A percentile compares a stretch with the other conserved stretches of the same genome.
Evolutionary conservation across 37 sponge, comb jelly and placozoan genomes (phyloP).

Genomic region (Dysidea cf. avara): DNA sequence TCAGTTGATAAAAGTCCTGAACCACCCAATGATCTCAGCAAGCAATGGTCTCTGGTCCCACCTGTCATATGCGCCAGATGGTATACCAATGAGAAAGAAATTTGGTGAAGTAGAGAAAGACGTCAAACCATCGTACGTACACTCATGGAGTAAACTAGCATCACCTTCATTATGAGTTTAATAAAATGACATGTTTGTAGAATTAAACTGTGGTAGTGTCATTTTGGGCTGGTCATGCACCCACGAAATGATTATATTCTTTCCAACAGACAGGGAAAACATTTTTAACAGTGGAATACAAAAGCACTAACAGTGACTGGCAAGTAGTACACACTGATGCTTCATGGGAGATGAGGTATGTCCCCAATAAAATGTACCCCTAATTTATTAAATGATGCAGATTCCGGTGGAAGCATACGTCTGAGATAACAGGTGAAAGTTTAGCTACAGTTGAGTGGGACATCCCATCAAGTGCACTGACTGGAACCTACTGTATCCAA

Average conservation of each 20-base stretch:
- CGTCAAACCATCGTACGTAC: slow-evolving; percentile 46
- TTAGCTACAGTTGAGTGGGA: slow-evolving; percentile 79
- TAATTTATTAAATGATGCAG: slow-evolving; percentile 26
- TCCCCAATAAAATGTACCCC: neutral
- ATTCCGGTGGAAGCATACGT: slow-evolving; percentile 75
- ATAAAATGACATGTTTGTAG: too few relatives aligned
- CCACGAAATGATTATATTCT: slow-evolving; percentile 81
- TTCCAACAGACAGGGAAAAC: slow-evolving; percentile 42
- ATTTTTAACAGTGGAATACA: slow-evolving; percentile 75
- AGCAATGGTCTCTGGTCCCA: slow-evolving; percentile 50
- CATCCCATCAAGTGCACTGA: slow-evolving; percentile 42
- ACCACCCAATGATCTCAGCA: slow-evolving; percentile 57
- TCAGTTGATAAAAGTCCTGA: slow-evolving; percentile 47
- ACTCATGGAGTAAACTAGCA: neutral
- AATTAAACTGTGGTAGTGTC: slow-evolving; percentile 62
- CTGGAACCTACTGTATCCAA: slow-evolving; percentile 80
- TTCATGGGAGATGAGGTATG: slow-evolving; percentile 67
- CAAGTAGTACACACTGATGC: slow-evolving; percentile 66
- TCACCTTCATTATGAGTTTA: too few relatives aligned
- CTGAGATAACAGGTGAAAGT: slow-evolving; percentile 47
- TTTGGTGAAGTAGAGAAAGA: slow-evolving; percentile 66
- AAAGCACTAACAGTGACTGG: slow-evolving; percentile 55
- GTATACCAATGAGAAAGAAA: slow-evolving; percentile 37
- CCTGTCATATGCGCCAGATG: slow-evolving; percentile 71
- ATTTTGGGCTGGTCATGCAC: slow-evolving; percentile 87